A percentile compares a stretch with the other conserved stretches of the same genome.
Conservation (phyloP, 1,140 invertebrate genomes). For the Pararge aegeria region DNA sequence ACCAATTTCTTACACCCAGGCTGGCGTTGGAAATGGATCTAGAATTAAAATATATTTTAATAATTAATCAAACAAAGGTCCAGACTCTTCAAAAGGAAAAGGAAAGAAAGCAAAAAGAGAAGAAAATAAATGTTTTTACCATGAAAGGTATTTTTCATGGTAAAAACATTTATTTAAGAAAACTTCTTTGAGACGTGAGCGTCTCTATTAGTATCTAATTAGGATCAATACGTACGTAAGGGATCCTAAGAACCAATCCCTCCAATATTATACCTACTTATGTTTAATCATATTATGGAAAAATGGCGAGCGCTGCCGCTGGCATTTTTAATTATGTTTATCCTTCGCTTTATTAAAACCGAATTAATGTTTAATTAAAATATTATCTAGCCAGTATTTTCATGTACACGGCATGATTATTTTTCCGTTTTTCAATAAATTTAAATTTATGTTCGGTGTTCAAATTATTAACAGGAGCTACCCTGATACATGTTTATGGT, state of each 20-base stretch:
- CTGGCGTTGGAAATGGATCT: no score
- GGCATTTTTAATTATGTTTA: slow-evolving; percentile 55
- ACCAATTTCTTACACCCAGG: no score
- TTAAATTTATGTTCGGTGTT: slow-evolving; percentile 1
- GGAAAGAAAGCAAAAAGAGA: no score
- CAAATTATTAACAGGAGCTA: no score
- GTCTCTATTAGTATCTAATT: not conserved
- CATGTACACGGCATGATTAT: slow-evolving; percentile 12
- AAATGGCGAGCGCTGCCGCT: slow-evolving; percentile 35
- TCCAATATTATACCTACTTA: slow-evolving; percentile 32
- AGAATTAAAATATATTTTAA: no score
- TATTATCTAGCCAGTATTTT: slow-evolving; percentile 33
- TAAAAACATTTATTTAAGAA: no score
- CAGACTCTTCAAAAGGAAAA: no score
- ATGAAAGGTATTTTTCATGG: no score
- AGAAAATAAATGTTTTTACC: no score
- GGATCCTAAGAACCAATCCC: slow-evolving; percentile 83
- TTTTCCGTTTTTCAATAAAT: slow-evolving; percentile 21
- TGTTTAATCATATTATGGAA: slow-evolving; percentile 40
- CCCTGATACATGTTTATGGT: no score
- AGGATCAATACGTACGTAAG: not conserved
- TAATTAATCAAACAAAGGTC: no score
- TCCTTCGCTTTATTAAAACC: slow-evolving; percentile 40
- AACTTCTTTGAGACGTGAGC: no score
- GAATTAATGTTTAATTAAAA: slow-evolving; percentile 47